These are phyloP conservation scores for Gymnoscopelus microlampas DNA, from an alignment of 2,797 vertebrate species.

Conservation along the genomic window DNA sequence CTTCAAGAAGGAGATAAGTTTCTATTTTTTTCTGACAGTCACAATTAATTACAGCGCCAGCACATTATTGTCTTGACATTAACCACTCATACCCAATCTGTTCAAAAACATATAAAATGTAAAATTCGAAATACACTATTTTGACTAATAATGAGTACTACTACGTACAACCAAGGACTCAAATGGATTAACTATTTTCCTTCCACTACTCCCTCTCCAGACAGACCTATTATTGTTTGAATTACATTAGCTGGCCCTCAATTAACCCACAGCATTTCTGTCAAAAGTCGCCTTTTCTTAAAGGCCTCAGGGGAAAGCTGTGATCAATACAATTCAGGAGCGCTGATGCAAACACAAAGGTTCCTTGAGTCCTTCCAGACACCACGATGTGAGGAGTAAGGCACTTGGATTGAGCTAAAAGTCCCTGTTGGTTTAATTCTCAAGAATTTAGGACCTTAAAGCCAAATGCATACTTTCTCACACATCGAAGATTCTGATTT, in stretches of 20 bases:
- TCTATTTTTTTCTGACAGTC: background rate
- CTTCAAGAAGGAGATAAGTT: background rate
- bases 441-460: constrained; percentile 3
- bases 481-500: too few species aligned
- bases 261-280: constrained; percentile 24
- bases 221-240: constrained; percentile 20
- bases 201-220: background rate
- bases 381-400: constrained; percentile 4
- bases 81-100: too few species aligned
- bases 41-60: too few species aligned
- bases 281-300: constrained; percentile 23
- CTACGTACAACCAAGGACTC: too few species aligned
- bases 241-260: constrained; percentile 31
- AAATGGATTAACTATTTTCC: background rate
- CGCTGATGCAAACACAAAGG: constrained; percentile 30
- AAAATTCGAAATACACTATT: too few species aligned
- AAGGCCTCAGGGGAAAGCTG: constrained; percentile 12
- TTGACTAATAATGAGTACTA: too few species aligned
- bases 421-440: constrained; percentile 5
- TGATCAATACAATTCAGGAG: constrained; percentile 44
- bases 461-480: background rate
- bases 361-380: background rate
- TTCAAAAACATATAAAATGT: too few species aligned
- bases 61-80: too few species aligned
- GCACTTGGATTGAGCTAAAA: constrained; percentile 11